phyloP scores from a whole-genome alignment of 1,140 invertebrate species.

The roundworm (Caenorhabditis elegans) region WBcel235 BX284604.4:16602001-16602500 shows the following conservation, averaged over 20 bases:
- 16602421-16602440: background rate
- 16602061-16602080: conserved; percentile 47
- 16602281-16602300: conserved; percentile 12
- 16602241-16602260: background rate
- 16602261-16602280: conserved; percentile 23
- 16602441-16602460: conserved; percentile 43
- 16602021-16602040: conserved; percentile 42
- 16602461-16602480: conserved; percentile 45
- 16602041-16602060: conserved; percentile 38
- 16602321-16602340: background rate
- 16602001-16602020: conserved; percentile 40
- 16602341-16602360: background rate
- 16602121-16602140: conserved; percentile 38
- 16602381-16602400: background rate
- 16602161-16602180: background rate
- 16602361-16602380: conserved; percentile 10
- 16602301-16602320: conserved; percentile 1
- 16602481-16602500: conserved; percentile 46
- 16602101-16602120: conserved; percentile 44
- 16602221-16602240: conserved; percentile 16
- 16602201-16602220: background rate
- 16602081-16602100: conserved; percentile 45
- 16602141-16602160: conserved; percentile 37
- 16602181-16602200: background rate
- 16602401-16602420: background rate